A percentile compares a stretch with the other conserved stretches of the same genome.
Conservation (phyloP, 1,140 invertebrate species). For the Aporrectodea caliginosa region DNA sequence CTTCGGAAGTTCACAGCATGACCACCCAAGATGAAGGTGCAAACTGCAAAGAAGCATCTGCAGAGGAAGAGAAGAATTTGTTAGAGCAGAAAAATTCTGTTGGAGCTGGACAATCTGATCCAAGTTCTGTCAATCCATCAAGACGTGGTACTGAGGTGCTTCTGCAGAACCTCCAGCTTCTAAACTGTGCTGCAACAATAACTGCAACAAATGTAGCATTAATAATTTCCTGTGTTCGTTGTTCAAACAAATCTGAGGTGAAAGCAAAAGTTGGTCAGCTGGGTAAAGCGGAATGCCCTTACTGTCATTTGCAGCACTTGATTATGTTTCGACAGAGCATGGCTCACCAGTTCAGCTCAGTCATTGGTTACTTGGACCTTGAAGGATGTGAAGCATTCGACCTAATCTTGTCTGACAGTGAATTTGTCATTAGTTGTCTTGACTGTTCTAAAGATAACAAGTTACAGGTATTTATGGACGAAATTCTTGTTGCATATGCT, state of each 20-base stretch:
- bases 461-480: conserved; percentile 40
- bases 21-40: no score
- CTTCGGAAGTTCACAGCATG: no score
- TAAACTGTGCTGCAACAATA: conserved; percentile 45
- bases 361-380: conserved; percentile 52
- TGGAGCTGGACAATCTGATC: not conserved
- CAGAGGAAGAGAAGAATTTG: conserved; percentile 27
- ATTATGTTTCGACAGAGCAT: conserved; percentile 47
- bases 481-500: not conserved
- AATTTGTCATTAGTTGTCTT: conserved; percentile 45
- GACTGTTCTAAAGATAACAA: conserved; percentile 47
- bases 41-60: no score
- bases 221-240: conserved; percentile 49
- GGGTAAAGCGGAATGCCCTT: conserved; percentile 43
- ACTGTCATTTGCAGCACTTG: conserved; percentile 44
- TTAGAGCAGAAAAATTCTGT: not conserved
- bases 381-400: conserved; percentile 50
- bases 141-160: conserved; percentile 47
- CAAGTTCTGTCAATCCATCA: conserved; percentile 31
- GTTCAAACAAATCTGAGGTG: conserved; percentile 47
- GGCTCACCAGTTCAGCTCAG: conserved; percentile 47
- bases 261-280: conserved; percentile 38
- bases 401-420: conserved; percentile 47
- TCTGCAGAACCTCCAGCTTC: conserved; percentile 45
- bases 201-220: conserved; percentile 40